Base-by-base conservation (phyloP, 2,113 vertebrate genomes). In the Notothenia coriiceps region DNA sequence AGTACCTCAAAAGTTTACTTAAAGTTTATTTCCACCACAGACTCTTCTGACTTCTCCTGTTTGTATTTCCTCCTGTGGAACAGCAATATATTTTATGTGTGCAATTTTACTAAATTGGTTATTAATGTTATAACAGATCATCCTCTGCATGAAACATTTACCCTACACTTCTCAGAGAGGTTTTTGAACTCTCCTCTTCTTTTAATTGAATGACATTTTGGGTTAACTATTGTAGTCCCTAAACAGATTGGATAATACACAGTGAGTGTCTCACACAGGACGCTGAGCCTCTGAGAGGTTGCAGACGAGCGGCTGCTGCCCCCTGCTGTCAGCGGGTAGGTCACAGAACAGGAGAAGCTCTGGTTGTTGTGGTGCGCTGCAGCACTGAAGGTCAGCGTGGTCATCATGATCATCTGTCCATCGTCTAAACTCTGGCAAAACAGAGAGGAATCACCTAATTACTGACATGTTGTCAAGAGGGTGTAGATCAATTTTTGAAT, bases 371-470 rank as follows among this genome's bases (percentile, higher is more conserved):
- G 70, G 5, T 25, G 10, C 5, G 77, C 68, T 4, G 78, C 69
- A n/a, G 77, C 72, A 0, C 12, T 46, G 65, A 89, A 88, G 14
- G 33, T 79, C 83, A 86, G 11, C 0, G 73, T 72, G 72, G 85
- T 87, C 1, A 14, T 72, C 78, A 88, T 5, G 22, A 2, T 46
- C 47, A 1, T 69, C 72, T 44, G 68, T 13, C 74, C 52, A 3
- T 77, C 60, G 20, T 8, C 12, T 14, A 13, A 0, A 11, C 10
- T 50, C 74, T 62, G 15, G n/a, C 47, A 68, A 66, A 40, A 57
- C 9, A 47, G 10, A 15, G 7, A 17, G 3, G 6, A 70, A 29
- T 15, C 13, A 17, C 5, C 1, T 25, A 44, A 56, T 18, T 13
- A 15, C 14, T n/a, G 20, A 46, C 17, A 46, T 6, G 25, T 18